phyloP scores from a whole-genome alignment of 2,113 vertebrate species.

The Microtus richardsoni region DNA sequence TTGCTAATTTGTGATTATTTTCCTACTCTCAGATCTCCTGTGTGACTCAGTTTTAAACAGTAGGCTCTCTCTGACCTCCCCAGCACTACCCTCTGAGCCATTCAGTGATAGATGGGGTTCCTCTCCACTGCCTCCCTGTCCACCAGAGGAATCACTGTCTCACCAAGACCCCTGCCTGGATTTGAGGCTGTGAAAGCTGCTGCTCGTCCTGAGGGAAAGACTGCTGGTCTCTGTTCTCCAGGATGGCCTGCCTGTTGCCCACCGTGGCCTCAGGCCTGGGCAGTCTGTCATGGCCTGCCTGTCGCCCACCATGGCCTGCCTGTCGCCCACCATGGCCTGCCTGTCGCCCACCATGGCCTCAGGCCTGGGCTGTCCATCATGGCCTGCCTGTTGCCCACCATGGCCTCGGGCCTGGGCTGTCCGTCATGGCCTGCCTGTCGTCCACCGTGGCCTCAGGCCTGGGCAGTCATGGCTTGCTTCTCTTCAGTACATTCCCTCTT shows the following conservation, averaged over 20 bases:
- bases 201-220: not conserved
- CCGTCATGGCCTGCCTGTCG: no score
- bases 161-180: not conserved
- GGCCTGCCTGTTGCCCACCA: no score
- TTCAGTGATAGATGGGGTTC: not conserved
- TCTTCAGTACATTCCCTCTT: not conserved
- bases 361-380: no score
- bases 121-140: not conserved
- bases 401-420: no score
- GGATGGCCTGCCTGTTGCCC: not conserved
- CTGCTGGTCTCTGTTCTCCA: not conserved
- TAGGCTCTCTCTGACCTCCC: no score
- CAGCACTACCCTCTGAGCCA: no score
- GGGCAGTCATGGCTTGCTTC: not conserved
- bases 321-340: no score
- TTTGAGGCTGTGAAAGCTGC: not conserved
- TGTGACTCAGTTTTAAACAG: not conserved
- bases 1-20: not conserved
- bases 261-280: no score
- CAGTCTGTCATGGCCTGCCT: no score
- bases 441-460: no score
- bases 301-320: no score
- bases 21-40: not conserved
- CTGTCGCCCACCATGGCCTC: no score
- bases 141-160: not conserved